phyloP scores from a whole-genome alignment of 2,113 vertebrate species.

The Taxidea taxus region DNA sequence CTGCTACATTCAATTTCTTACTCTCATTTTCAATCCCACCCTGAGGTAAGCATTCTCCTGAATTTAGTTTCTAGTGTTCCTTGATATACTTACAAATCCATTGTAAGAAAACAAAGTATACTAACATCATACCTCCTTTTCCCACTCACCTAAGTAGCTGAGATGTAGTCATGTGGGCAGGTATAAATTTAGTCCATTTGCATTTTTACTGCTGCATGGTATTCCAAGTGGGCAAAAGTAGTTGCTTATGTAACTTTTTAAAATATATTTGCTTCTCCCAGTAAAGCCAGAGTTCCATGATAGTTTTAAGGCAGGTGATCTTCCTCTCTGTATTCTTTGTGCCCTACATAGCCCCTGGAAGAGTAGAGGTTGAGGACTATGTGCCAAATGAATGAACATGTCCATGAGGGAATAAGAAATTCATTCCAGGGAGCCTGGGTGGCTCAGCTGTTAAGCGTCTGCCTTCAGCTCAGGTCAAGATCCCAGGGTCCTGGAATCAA shows the following conservation, averaged over 20 bases:
- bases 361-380: not conserved
- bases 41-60: not conserved
- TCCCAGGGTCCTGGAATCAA: not conserved
- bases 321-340: not conserved
- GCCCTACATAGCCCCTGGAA: rapidly evolving
- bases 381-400: not conserved
- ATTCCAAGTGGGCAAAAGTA: not conserved
- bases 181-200: not conserved
- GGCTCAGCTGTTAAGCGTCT: not conserved
- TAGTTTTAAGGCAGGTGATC: not conserved
- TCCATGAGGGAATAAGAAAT: not conserved
- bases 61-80: not conserved
- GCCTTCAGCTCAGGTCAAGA: not conserved
- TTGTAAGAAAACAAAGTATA: not conserved
- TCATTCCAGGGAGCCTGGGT: not conserved
- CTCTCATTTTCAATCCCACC: not conserved
- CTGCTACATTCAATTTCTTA: not conserved
- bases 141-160: not conserved
- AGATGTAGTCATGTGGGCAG: not conserved
- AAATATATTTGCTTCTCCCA: not conserved
- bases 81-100: not conserved
- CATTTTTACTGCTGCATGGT: not conserved
- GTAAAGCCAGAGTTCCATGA: not conserved
- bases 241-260: not conserved
- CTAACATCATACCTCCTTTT: not conserved